Evolutionary conservation across 2,797 vertebrate genomes (phyloP), one percentile per base, ranked within the genome.

Genomic region (Eulemur mongoz): DNA sequence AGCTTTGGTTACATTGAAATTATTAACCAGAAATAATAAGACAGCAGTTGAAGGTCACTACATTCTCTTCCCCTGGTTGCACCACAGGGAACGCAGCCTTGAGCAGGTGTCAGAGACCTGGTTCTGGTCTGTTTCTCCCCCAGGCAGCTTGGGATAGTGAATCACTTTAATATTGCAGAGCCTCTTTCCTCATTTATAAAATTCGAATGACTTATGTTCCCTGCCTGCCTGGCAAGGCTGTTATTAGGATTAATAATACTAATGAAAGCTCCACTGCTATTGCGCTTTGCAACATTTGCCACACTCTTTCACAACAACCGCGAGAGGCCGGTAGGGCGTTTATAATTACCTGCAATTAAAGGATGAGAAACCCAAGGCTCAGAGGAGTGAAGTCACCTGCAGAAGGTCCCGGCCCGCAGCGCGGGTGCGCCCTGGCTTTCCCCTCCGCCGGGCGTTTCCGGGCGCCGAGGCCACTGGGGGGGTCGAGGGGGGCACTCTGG

Each of bases 331-430:
- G 73, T 12, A n/a, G 40, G 50, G 87, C 76, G 32, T 63, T 82
- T 76, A 22, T 91, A 93, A 94, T 93, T 78, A 92, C 54, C 63
- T 57, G 61, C 89, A 80, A 91, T 97, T 95, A 95, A 91, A 89
- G 85, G 85, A 85, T 70, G 93, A 97, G 82, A 86, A 84, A 83
- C 27, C 40, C 70, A 32, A n/a, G 52, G 15, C 91, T 95, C 91
- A 82, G 88, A 91, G 78, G 84, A 80, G 82, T 73, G 61, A 91
- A 52, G 59, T 73, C 57, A 85, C 72, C 76, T 50, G 52, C 61
- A 17, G 69, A 50, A 22, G 76, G 78, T 30, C 35, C 67, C 5
- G 2, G n/a, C 30, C 14, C 0, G 10, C 8, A 59, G 57, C 10
- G 3, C 23, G 10, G 57, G 57, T 59, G 57, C 25, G 48, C 48